These are phyloP conservation scores for Masticophis lateralis DNA, from an alignment of 2,797 vertebrate species.

Conservation along the genomic window DNA sequence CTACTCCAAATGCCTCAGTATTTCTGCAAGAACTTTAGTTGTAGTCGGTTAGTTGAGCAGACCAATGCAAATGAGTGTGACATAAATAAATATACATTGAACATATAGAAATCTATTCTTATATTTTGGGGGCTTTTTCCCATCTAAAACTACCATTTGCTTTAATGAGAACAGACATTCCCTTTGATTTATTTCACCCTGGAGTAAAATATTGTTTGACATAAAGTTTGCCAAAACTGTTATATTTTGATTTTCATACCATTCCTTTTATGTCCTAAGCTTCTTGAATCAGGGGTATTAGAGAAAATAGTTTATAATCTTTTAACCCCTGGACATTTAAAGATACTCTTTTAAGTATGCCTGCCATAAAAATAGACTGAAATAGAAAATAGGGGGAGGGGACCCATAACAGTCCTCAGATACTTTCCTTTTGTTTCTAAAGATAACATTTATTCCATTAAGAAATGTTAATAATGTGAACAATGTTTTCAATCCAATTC, in stretches of 20 bases:
- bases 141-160: not conserved
- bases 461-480: not conserved
- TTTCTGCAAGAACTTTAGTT: not conserved
- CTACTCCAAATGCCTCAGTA: not conserved
- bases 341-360: not conserved
- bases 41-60: not conserved
- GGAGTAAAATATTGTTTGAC: not conserved
- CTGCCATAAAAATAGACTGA: not conserved
- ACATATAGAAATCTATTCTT: not conserved
- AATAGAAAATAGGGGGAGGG: not conserved
- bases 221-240: not conserved
- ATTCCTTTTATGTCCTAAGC: not conserved
- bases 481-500: not conserved
- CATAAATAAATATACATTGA: not conserved
- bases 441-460: not conserved
- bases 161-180: not conserved
- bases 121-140: not conserved
- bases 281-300: not conserved
- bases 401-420: not conserved
- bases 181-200: not conserved
- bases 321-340: not conserved
- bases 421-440: not conserved
- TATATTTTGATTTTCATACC: not conserved
- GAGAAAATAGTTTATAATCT: not conserved
- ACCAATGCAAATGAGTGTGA: not conserved